Evolutionary conservation across 2,797 vertebrate species (phyloP), one percentile per base, ranked within the genome.

Genomic region (Okamejei kenojei): DNA sequence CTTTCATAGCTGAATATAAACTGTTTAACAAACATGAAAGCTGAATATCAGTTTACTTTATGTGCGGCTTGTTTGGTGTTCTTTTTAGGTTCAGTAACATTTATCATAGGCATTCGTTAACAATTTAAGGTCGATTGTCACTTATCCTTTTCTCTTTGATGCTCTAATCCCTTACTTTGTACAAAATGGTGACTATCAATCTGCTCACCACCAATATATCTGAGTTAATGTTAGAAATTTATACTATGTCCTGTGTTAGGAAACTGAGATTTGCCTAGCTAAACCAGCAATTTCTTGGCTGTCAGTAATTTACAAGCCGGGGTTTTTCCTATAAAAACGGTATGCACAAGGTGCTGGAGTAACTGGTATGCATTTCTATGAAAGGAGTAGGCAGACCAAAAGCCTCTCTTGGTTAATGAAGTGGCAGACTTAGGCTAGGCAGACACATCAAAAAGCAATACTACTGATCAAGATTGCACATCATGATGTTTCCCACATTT

Each of bases 51-150:
- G 23, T 21, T 74, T 74, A 45, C 19, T 71, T 88, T 81, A 17
- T n/a, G 13, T 63, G 19, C 15, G 13, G 21, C 15, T 38, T 86
- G 26, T 61, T 63, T 58, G 26, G 54, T 7, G 45, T 54, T 38
- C 26, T 86, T 86, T 63, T n/a, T 86, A 86, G 29, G 26, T 58
- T 86, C 35, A 80, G 82, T 86, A 61, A 58, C 15, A 86, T 73
- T 26, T 86, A 86, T 86, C 82, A 26, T 11, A 23, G 23, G 7
- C 21, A 26, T 63, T 86, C n/a, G 10, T 80, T 29, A 63, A n/a
- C 13, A 7, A 80, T 63, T 86, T 63, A 86, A n/a, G 7, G 23
- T 86, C 78, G 63, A 11, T 61, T 63, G 6, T 63, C 26, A 29
- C 29, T 10, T 58, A 29, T 61, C n/a, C 13, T 23, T 38, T 80